Percentiles rank a stretch among this genome's conserved stretches.
Evolutionary conservation across 2,888 invertebrate species (phyloP).

Genomic region (Diplolepis rosae): DNA sequence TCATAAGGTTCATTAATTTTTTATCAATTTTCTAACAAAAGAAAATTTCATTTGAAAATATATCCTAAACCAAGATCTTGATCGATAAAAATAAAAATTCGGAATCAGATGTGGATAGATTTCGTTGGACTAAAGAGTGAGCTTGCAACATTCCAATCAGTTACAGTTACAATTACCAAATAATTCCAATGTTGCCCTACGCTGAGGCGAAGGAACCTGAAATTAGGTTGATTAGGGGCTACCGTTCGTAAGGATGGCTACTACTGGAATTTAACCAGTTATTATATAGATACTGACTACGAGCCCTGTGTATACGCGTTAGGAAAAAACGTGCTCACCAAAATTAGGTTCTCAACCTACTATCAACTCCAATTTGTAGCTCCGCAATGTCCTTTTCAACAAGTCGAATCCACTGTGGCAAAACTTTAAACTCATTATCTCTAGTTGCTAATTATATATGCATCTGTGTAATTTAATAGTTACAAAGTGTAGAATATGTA

Average conservation of each 20-base stretch:
- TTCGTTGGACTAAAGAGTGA: constrained; percentile 50
- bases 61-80: not conserved
- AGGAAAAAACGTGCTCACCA: constrained; percentile 50
- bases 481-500: not conserved
- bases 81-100: not conserved
- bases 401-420: constrained; percentile 38
- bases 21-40: not conserved
- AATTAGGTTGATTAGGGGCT: constrained; percentile 74
- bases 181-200: constrained; percentile 70
- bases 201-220: constrained; percentile 66
- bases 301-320: constrained; percentile 46
- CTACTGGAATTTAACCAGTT: constrained; percentile 74
- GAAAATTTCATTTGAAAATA: not conserved
- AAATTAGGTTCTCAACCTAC: constrained; percentile 56
- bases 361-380: constrained; percentile 33
- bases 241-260: constrained; percentile 72
- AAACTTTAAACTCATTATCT: constrained; percentile 38
- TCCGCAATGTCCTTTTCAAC: constrained; percentile 30
- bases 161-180: constrained; percentile 73
- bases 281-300: constrained; percentile 66
- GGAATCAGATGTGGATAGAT: constrained; percentile 28
- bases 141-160: constrained; percentile 68
- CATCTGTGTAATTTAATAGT: constrained; percentile 40
- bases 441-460: constrained; percentile 43
- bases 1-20: not conserved